Evolutionary conservation across 2,797 vertebrate species (phyloP).

Genomic region (Muscicapa striata): DNA sequence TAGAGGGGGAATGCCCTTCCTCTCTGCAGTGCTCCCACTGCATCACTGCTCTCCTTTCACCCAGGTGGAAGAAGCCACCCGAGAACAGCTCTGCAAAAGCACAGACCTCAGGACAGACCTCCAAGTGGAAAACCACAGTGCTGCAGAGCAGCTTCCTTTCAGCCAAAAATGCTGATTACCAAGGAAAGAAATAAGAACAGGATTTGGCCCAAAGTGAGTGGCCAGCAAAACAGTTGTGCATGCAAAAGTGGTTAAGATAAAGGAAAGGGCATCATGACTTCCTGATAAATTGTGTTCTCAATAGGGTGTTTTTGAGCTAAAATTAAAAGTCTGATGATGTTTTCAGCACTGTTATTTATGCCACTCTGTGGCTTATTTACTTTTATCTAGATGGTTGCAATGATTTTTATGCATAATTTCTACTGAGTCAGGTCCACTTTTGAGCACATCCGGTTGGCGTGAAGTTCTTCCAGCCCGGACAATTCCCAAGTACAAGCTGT

Average conservation of each 20-base stretch:
- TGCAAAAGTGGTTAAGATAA: not conserved
- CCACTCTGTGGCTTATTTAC: not conserved
- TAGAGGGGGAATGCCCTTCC: not conserved
- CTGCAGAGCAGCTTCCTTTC: not conserved
- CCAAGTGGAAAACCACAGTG: not conserved
- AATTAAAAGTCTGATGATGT: conserved; percentile 4
- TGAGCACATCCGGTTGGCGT: not conserved
- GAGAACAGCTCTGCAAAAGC: not conserved
- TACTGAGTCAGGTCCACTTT: not conserved
- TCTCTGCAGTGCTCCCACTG: not conserved
- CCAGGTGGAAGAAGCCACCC: not conserved
- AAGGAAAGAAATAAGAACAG: not conserved
- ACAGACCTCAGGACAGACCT: not conserved
- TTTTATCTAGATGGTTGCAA: not conserved
- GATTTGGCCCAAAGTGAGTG: not conserved
- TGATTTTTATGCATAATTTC: not conserved
- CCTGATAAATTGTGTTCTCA: not conserved
- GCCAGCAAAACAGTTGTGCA: not conserved
- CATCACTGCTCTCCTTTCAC: not conserved
- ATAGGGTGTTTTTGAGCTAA: not conserved
- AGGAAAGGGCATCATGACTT: not conserved
- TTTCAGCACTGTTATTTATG: not conserved
- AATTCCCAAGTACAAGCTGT: not conserved
- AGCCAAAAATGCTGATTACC: not conserved
- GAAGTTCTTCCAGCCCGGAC: not conserved